Evolutionary conservation across 2,888 invertebrate species (phyloP), one percentile per base, ranked within the genome.

Genomic region (Galerucella pusilla): DNA sequence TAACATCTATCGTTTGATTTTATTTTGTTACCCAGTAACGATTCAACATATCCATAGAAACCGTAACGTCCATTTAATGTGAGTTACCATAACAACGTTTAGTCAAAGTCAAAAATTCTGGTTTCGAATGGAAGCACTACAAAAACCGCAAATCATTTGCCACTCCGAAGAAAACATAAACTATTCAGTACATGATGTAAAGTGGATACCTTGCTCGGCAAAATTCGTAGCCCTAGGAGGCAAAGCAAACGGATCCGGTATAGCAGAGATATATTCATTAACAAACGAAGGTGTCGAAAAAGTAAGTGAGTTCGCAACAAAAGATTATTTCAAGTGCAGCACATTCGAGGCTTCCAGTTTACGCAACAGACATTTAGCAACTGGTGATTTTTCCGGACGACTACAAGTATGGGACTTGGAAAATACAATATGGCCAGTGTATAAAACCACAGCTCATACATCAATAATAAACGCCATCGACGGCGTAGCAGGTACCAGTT

Each of bases 141-240:
- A 94, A 78, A 96, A 96, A 81, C 97, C 97, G 0, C 97, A 97
- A 88, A 94, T 98, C 83, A 95, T 98, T 81, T 92, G 94, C 74
- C 96, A 97, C 85, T 91, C 94, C 52, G 94, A 97, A 84, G 94
- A 94, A 85, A 90, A 93, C 28, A 88, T 97, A 1, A 92, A 94
- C 84, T 97, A 95, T 87, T 95, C 96, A 0, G 88, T 97, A 35
- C 97, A 96, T 86, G 98, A 98, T 85, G 92, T 94, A n/a, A 96
- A 96, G 88, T 98, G 98, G 98, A 93, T 98, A 83, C 98, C 98
- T 0, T 94, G 94, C 84, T 97, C 97, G 3, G 95, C 98, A 0
- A 97, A 97, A 88, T 96, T 98, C 88, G 93, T 97, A 76, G 92
- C 94, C 61, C 89, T 98, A 71, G 98, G 98, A 11, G 94, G 93